Conservation (phyloP, 2,888 invertebrate species). For the Matsumyia berberina region DNA sequence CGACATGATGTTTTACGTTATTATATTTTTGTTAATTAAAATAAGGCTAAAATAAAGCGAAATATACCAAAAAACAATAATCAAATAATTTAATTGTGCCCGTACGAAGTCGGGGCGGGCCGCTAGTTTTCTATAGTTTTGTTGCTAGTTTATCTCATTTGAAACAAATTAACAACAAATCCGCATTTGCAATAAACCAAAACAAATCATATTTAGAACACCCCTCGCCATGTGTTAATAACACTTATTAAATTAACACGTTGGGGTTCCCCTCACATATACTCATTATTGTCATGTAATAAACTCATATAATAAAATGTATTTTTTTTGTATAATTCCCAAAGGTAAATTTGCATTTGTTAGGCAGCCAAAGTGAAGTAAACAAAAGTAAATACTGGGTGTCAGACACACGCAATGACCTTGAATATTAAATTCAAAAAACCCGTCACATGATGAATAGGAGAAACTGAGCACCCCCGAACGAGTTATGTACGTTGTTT, state of each 20-base stretch:
- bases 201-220: conserved; percentile 8
- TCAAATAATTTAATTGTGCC: too few species aligned
- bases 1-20: too few species aligned
- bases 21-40: too few species aligned
- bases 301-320: background rate
- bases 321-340: conserved; percentile 27
- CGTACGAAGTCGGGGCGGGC: too few species aligned
- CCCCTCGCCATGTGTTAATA: conserved; percentile 9
- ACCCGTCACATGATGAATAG: conserved; percentile 9
- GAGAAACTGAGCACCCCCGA: background rate
- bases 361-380: conserved; percentile 18
- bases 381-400: background rate
- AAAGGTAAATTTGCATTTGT: conserved; percentile 27
- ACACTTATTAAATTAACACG: conserved; percentile 9
- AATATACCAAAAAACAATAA: too few species aligned
- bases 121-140: too few species aligned
- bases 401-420: conserved; percentile 19
- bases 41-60: too few species aligned
- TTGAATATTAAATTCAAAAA: conserved; percentile 38
- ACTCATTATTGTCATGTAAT: conserved; percentile 11
- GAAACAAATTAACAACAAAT: conserved; percentile 3
- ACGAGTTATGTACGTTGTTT: conserved; percentile 1
- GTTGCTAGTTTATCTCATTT: too few species aligned
- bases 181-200: conserved; percentile 6
- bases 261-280: conserved; percentile 20